Base-by-base conservation (phyloP, 2,888 invertebrate genomes). In the Aplocera efformata region DNA sequence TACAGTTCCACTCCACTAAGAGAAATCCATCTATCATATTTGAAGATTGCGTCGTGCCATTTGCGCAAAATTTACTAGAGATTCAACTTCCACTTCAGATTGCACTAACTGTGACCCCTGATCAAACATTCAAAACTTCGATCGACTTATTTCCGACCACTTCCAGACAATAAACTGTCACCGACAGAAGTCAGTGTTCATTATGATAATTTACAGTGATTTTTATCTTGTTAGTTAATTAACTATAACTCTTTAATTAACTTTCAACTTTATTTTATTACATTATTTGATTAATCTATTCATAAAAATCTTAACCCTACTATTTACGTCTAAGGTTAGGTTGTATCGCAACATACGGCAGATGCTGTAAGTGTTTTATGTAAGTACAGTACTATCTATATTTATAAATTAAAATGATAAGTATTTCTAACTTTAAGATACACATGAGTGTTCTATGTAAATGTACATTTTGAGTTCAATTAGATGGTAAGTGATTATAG, bases 401-500 rank as follows among this genome's bases (percentile, higher is more conserved):
- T 85, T 84, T 84, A 84, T 84, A 75, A 80, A 68, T 34, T 77
- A 72, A 71, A 72, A 63, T 60, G 56, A 65, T 80, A 80, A 81
- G 81, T 82, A 80, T 81, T 83, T 70, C 72, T 69, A 78, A 75
- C 56, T 63, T 54, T 78, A 76, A 72, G 73, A 57, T 74, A 78
- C 79, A 79, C 78, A 71, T 66, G 72, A 72, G 79, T 83, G 81
- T 83, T 82, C 72, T 78, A 72, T 75, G 71, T 79, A 79, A 81
- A 76, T 84, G 81, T 83, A 82, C 67, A 83, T 79, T 74, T 79
- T 82, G 76, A 80, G 79, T 83, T 82, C 70, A 76, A 76, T 62
- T 79, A 81, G 69, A 59, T 60, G 42, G 56, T 78, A 82, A 80
- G 75, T 53, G 53, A 53, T 66, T 63, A 38, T 50, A 62, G 59